phyloP scores from a whole-genome alignment of 2,797 vertebrate genomes.

The Sebastes flavidus region DNA sequence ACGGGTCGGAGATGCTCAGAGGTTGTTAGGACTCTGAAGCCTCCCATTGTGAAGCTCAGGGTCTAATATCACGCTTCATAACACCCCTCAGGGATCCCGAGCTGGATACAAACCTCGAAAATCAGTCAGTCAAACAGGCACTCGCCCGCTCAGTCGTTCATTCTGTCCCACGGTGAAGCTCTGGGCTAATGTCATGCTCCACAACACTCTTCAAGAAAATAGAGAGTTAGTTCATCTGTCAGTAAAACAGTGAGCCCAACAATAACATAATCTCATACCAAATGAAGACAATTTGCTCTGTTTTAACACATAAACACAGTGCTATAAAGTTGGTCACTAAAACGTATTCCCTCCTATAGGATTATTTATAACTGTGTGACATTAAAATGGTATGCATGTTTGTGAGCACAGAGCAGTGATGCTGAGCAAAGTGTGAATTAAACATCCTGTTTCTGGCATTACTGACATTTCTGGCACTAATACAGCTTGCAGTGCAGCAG shows the following conservation, averaged over 20 bases:
- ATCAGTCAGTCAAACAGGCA: constrained; percentile 50
- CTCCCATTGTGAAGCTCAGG: constrained; percentile 41
- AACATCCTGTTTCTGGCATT: not conserved
- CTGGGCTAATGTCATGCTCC: constrained; percentile 44
- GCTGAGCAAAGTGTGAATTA: not conserved
- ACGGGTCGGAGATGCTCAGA: constrained; percentile 39
- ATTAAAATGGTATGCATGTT: not conserved
- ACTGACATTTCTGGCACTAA: not conserved
- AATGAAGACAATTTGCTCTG: not conserved
- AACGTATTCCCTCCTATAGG: not conserved
- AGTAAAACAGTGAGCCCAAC: not conserved
- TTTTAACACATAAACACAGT: not conserved
- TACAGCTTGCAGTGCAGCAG: no score
- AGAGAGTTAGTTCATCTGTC: constrained; percentile 26
- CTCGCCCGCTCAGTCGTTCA: constrained; percentile 3
- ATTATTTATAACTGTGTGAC: not conserved
- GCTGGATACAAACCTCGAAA: constrained; percentile 32
- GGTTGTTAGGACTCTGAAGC: constrained; percentile 46
- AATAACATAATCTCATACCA: not conserved
- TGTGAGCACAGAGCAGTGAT: not conserved
- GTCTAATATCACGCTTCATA: constrained; percentile 69
- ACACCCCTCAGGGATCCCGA: constrained; percentile 37
- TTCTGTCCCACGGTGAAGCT: constrained; percentile 37
- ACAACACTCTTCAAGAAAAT: constrained; percentile 7
- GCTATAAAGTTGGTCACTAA: not conserved